Conservation (phyloP, 2,888 invertebrate genomes). For the Dendrolimus houi region DNA sequence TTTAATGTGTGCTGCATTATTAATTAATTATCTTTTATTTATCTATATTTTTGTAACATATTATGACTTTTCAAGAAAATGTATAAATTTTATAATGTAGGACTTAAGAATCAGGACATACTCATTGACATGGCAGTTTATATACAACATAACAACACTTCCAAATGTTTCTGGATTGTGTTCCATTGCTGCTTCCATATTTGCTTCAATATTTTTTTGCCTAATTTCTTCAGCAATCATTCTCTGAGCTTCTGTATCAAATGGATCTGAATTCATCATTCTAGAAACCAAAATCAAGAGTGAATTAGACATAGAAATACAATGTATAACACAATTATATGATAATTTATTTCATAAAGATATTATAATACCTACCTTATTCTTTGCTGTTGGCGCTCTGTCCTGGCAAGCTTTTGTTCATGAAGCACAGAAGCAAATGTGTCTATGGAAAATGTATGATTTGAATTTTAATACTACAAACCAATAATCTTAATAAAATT, state of each 20-base stretch:
- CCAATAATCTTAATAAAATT: not conserved
- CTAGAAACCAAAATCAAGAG: constrained; percentile 40
- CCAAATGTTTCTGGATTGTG: constrained; percentile 99
- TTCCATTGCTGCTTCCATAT: constrained; percentile 99
- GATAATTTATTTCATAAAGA: not conserved
- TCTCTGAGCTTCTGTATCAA: constrained; percentile 95
- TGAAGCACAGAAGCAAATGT: constrained; percentile 86
- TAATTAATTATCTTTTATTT: no score
- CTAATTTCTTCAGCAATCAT: constrained; percentile 97
- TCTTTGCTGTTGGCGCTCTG: constrained; percentile 88
- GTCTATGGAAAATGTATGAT: constrained; percentile 68
- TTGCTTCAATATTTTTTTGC: constrained; percentile 97
- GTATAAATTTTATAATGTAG: no score
- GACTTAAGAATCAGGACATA: not conserved
- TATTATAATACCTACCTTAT: constrained; percentile 73
- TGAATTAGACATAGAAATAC: not conserved
- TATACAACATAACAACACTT: constrained; percentile 97
- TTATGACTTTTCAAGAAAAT: no score
- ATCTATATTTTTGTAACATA: no score
- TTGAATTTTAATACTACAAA: constrained; percentile 2
- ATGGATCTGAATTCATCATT: constrained; percentile 95
- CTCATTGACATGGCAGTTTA: constrained; percentile 98
- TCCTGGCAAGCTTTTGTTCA: constrained; percentile 88
- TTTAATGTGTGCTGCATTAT: no score
- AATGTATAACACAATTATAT: not conserved